Conservation (phyloP, 2,797 vertebrate species). For the Malurus splendens region DNA sequence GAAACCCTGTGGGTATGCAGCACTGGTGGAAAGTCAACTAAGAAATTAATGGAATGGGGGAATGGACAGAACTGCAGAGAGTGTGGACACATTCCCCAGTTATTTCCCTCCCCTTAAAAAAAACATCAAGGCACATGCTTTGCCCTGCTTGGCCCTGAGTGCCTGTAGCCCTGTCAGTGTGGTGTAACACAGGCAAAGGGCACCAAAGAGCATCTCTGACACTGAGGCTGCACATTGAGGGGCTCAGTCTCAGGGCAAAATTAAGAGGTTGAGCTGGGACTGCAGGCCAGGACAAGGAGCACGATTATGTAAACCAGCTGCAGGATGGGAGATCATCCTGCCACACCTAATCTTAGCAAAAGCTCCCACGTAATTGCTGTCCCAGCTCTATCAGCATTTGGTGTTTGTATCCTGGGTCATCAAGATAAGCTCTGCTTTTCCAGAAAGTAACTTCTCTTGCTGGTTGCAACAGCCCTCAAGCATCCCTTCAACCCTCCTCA, state of each 20-base stretch:
- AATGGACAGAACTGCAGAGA: not conserved
- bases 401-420: not conserved
- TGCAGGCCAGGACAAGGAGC: not conserved
- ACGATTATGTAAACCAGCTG: not conserved
- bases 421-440: not conserved
- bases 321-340: not conserved
- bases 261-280: not conserved
- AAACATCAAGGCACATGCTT: not conserved
- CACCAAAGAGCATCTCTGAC: not conserved
- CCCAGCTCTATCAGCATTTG: not conserved
- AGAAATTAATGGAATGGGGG: not conserved
- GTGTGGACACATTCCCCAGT: not conserved
- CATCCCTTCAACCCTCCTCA: not conserved
- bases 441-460: not conserved
- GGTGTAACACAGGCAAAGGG: not conserved
- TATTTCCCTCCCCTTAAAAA: not conserved
- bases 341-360: not conserved
- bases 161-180: accelerated
- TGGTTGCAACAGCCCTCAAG: not conserved
- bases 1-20: not conserved
- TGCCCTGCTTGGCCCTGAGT: not conserved
- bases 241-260: not conserved
- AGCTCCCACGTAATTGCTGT: not conserved
- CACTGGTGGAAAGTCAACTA: not conserved
- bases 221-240: not conserved